Evolutionary conservation across 2,888 invertebrate genomes (phyloP).

Genomic region (Phlogophora meticulosa): DNA sequence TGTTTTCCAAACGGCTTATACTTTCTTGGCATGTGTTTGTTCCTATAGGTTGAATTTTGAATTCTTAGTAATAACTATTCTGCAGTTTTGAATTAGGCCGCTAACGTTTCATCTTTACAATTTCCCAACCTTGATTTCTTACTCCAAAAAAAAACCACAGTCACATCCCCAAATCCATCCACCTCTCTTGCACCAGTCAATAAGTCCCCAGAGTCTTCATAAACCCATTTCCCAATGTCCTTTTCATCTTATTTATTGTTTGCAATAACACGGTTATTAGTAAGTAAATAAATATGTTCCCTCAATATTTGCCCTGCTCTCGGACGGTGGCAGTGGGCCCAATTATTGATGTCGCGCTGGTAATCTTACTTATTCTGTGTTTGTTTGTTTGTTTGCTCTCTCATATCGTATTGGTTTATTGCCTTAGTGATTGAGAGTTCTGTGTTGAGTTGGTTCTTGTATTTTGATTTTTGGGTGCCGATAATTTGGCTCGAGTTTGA

Average conservation of each 20-base stretch:
- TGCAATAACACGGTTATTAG: slow-evolving; percentile 87
- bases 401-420: slow-evolving; percentile 67
- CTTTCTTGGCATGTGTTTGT: too few species aligned
- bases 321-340: slow-evolving; percentile 79
- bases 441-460: slow-evolving; percentile 21
- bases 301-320: slow-evolving; percentile 85
- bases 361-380: slow-evolving; percentile 82
- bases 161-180: slow-evolving; percentile 9
- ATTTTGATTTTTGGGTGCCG: slow-evolving; percentile 16
- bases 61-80: too few species aligned
- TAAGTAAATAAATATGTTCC: slow-evolving; percentile 90
- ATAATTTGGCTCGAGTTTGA: neutral
- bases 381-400: slow-evolving; percentile 68
- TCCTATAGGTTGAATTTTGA: too few species aligned
- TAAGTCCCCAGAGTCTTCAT: slow-evolving; percentile 85
- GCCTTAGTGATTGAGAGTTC: slow-evolving; percentile 64
- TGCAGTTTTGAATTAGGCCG: too few species aligned
- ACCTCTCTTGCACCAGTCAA: slow-evolving; percentile 53
- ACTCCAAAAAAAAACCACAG: too few species aligned
- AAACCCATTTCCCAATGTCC: slow-evolving; percentile 88
- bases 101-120: too few species aligned
- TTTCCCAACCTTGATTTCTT: too few species aligned
- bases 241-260: slow-evolving; percentile 89
- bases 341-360: slow-evolving; percentile 82
- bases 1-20: too few species aligned